phyloP scores from a whole-genome alignment of 2,113 vertebrate genomes.

The Chlorodrepanis virens region DNA sequence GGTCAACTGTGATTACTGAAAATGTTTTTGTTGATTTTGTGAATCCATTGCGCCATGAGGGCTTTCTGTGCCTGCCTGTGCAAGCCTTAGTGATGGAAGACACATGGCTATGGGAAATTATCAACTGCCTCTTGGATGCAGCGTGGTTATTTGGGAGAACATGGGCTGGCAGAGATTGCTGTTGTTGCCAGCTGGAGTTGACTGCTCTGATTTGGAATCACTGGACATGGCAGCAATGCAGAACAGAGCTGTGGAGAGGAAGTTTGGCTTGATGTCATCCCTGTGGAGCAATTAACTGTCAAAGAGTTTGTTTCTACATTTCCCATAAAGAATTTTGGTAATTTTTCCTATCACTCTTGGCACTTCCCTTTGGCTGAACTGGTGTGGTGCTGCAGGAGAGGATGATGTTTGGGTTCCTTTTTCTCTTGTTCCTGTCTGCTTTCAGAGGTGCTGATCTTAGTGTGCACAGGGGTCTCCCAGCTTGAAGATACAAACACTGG shows the following conservation, averaged over 20 bases:
- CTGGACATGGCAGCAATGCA: neutral
- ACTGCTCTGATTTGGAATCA: neutral
- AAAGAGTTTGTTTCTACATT: neutral
- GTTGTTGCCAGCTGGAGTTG: neutral
- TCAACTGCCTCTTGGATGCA: neutral
- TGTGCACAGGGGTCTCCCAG: fast-evolving
- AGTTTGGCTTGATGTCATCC: neutral
- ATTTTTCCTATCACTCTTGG: neutral
- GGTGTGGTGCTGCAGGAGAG: neutral
- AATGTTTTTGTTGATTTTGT: neutral
- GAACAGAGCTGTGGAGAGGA: neutral
- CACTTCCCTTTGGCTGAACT: neutral
- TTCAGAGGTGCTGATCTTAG: neutral
- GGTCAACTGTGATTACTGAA: neutral
- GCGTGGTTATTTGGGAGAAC: neutral
- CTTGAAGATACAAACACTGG: neutral
- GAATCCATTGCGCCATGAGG: neutral
- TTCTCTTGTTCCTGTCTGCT: neutral
- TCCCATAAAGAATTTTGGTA: neutral
- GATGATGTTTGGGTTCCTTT: neutral
- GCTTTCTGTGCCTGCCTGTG: neutral
- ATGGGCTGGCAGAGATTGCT: neutral
- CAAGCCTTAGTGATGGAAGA: neutral
- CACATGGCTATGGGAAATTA: neutral
- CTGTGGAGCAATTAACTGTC: neutral